A percentile compares a stretch with the other conserved stretches of the same genome.
phyloP scores from a whole-genome alignment of 2,888 invertebrate species.

The Molorchus minor region DNA sequence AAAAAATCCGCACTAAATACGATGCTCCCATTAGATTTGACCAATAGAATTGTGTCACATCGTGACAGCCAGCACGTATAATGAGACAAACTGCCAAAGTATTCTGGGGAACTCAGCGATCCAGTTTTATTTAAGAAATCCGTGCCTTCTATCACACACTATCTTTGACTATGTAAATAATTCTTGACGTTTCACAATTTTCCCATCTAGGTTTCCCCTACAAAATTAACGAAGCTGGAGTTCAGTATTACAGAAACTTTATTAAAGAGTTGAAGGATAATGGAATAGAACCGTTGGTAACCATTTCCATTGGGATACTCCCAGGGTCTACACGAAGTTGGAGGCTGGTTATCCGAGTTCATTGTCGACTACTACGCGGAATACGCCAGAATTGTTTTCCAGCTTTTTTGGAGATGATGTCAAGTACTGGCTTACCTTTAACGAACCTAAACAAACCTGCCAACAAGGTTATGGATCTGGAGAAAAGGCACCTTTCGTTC shows the following conservation, averaged over 20 bases:
- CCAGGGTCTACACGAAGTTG: slow-evolving; percentile 62
- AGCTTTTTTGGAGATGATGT: slow-evolving; percentile 56
- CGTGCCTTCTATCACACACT: no score
- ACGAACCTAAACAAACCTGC: slow-evolving; percentile 61
- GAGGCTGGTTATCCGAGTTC: slow-evolving; percentile 71
- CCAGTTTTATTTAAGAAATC: no score
- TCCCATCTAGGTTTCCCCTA: slow-evolving; percentile 68
- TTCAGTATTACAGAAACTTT: slow-evolving; percentile 68
- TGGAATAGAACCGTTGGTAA: slow-evolving; percentile 68
- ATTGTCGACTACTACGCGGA: slow-evolving; percentile 69
- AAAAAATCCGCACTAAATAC: no score
- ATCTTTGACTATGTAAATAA: no score
- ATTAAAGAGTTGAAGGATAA: slow-evolving; percentile 67
- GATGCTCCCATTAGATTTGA: no score
- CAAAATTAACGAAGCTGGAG: slow-evolving; percentile 72
- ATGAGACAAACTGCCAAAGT: no score
- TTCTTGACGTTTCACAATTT: no score
- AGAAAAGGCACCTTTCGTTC: slow-evolving; percentile 54
- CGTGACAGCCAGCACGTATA: no score
- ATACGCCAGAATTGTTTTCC: slow-evolving; percentile 66
- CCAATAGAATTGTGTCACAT: no score
- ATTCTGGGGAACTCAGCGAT: no score
- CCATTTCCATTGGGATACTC: slow-evolving; percentile 67
- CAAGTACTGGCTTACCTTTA: slow-evolving; percentile 66
- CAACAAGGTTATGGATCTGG: slow-evolving; percentile 41